These are phyloP conservation scores for Neomonachus schauinslandi DNA, from an alignment of 2,113 vertebrate species.

Conservation along the genomic window DNA sequence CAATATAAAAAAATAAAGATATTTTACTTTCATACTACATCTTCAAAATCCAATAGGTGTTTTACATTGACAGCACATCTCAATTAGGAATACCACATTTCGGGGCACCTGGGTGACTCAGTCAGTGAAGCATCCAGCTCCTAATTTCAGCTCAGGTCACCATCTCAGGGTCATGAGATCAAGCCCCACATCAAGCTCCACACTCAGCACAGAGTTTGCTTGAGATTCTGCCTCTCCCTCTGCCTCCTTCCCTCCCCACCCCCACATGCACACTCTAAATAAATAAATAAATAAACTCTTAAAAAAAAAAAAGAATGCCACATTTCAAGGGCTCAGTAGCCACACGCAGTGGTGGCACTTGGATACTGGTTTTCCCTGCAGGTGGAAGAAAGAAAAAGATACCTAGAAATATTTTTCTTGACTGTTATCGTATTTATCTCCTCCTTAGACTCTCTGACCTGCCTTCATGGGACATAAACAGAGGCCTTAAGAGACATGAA, in stretches of 20 bases:
- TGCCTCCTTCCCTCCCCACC: background rate
- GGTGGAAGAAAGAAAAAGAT: background rate
- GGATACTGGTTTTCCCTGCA: background rate
- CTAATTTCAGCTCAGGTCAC: background rate
- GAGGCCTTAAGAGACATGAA: background rate
- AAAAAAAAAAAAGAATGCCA: background rate
- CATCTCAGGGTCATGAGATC: background rate
- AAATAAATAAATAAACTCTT: background rate
- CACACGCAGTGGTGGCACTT: background rate
- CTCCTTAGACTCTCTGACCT: background rate
- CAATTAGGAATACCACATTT: too few species aligned
- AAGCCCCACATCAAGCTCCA: background rate
- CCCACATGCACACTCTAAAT: background rate
- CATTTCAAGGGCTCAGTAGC: background rate
- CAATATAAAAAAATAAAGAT: background rate
- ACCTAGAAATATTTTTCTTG: slow-evolving; percentile 15
- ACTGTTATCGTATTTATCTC: background rate
- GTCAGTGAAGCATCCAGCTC: background rate
- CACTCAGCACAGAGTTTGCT: background rate
- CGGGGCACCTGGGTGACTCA: background rate
- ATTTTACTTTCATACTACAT: background rate
- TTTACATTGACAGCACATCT: background rate
- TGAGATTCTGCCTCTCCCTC: background rate
- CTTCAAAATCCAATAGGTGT: background rate
- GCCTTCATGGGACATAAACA: background rate